Evolutionary conservation across 2,797 vertebrate species (phyloP), one percentile per base, ranked within the genome.

Genomic region (Sebastes diaconus): DNA sequence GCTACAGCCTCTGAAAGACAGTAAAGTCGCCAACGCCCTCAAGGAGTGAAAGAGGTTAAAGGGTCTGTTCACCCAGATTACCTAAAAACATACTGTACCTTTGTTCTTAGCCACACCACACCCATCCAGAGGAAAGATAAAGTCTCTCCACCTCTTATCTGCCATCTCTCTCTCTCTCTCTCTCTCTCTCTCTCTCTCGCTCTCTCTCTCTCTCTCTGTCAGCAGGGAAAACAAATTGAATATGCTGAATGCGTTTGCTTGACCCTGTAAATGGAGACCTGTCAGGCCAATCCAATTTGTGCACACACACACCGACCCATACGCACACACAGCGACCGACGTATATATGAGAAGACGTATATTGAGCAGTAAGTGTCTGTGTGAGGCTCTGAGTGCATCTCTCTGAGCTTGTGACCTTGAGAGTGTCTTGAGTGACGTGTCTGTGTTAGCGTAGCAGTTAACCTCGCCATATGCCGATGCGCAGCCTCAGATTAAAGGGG

Each of bases 191-290:
- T 60, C 18, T 60, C 66, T 75, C 24, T 68, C 16, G 18, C 1
- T 0, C 42, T 46, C 6, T 25, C 39, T 59, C 16, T 46, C 42
- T 34, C 39, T 60, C 22, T 66, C 64, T 73, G 13, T 84, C 39
- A 83, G 77, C 63, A 60, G 59, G 63, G 52, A 84, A 79, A 81
- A 78, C 69, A 84, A 90, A 84, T 87, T 89, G 72, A 88, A 89
- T 82, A 91, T 86, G 72, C 77, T 87, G 79, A 84, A 82, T 83
- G 73, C 36, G 75, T 91, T 90, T 91, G 79, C 84, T 79, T 89
- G 81, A 90, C 85, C 81, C 85, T 83, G 78, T 79, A 87, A 87
- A 88, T 85, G 82, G 84, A 92, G 75, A 82, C 73, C 64, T 73
- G 65, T 83, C 84, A 82, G 75, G 79, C 66, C 76, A 92, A 81